These are phyloP conservation scores for Knipowitschia caucasica DNA, from an alignment of 2,797 vertebrate genomes.

Conservation along the genomic window DNA sequence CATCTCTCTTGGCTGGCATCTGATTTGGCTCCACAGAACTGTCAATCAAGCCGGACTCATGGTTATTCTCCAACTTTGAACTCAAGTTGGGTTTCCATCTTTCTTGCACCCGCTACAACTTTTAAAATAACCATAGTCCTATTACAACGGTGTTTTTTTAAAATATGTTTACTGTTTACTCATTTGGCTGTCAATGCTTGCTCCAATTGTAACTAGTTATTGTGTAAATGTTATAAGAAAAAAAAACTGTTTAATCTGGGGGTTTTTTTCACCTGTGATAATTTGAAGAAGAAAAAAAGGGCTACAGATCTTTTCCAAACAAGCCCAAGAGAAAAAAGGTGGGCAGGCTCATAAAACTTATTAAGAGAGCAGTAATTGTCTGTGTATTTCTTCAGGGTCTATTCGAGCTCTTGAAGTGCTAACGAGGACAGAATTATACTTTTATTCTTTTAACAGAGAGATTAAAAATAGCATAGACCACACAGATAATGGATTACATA, in stretches of 20 bases:
- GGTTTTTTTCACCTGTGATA: neutral
- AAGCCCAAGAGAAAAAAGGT: neutral
- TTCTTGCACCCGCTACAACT: neutral
- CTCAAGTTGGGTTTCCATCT: slow-evolving; percentile 13
- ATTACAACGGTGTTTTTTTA: neutral
- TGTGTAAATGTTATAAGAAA: slow-evolving; percentile 9
- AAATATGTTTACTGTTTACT: neutral
- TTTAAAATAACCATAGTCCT: neutral
- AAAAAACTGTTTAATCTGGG: neutral
- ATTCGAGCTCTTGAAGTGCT: neutral
- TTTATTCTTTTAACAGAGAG: neutral
- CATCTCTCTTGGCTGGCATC: slow-evolving; percentile 24
- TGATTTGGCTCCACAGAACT: slow-evolving; percentile 23
- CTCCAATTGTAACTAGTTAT: neutral
- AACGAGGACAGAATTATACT: neutral
- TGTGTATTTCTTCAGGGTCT: neutral
- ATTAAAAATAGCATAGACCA: neutral
- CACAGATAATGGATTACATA: no score
- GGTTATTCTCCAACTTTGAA: neutral
- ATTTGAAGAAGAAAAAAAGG: slow-evolving; percentile 1
- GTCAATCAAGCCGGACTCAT: slow-evolving; percentile 26
- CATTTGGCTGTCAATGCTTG: slow-evolving; percentile 3
- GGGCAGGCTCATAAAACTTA: slow-evolving; percentile 3
- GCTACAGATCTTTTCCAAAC: neutral
- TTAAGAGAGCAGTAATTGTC: slow-evolving; percentile 8